Percentiles rank a stretch among this genome's conserved stretches.
Conservation (phyloP, 2,113 vertebrate genomes). For the Fregetta grallaria region DNA sequence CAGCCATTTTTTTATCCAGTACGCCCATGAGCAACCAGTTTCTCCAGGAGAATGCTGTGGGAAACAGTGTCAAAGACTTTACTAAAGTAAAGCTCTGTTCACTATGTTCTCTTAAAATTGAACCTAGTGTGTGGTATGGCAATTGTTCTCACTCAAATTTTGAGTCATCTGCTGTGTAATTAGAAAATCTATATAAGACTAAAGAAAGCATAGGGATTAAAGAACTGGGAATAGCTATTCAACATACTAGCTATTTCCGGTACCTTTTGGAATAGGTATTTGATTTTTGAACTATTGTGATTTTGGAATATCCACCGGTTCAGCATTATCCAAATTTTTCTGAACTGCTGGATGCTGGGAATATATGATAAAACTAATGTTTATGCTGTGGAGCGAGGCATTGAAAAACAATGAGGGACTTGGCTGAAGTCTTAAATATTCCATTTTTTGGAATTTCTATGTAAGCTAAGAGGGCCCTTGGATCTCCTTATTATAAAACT, state of each 20-base stretch:
- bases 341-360: neutral
- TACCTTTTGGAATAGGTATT: neutral
- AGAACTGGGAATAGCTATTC: neutral
- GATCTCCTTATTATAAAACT: neutral
- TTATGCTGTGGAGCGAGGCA: neutral
- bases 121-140: neutral
- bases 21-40: no score
- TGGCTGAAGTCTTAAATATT: neutral
- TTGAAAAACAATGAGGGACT: neutral
- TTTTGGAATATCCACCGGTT: neutral
- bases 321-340: neutral
- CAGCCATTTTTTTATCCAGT: no score
- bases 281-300: neutral
- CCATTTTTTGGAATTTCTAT: neutral
- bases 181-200: neutral
- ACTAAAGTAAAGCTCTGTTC: neutral
- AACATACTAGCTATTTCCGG: neutral
- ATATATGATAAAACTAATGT: neutral
- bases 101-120: neutral
- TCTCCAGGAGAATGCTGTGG: no score
- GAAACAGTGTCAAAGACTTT: neutral
- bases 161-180: neutral
- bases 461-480: neutral
- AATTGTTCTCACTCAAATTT: neutral
- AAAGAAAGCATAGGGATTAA: neutral